Conservation (phyloP, 2,888 invertebrate genomes). For the Neuroscelio doddi region DNA sequence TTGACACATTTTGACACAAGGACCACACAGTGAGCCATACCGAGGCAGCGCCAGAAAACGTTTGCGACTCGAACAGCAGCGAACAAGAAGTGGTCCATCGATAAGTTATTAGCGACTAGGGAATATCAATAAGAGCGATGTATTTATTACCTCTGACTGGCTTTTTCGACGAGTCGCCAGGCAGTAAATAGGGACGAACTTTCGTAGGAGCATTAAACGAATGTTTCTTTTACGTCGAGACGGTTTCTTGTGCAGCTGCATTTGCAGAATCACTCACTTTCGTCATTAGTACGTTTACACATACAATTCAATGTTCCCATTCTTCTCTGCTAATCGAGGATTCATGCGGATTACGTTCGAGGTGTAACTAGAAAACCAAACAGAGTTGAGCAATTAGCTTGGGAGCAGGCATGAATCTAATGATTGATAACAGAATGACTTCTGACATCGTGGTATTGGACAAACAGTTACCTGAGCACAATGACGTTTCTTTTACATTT, state of each 20-base stretch:
- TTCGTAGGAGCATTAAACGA: slow-evolving; percentile 7
- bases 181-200: slow-evolving; percentile 39
- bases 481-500: slow-evolving; percentile 20
- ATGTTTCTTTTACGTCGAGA: slow-evolving; percentile 32
- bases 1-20: slow-evolving; percentile 71
- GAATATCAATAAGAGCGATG: slow-evolving; percentile 65
- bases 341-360: slow-evolving; percentile 4
- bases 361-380: slow-evolving; percentile 11
- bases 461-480: slow-evolving; percentile 30
- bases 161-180: slow-evolving; percentile 51
- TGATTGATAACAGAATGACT: slow-evolving; percentile 34
- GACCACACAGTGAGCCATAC: slow-evolving; percentile 67
- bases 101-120: slow-evolving; percentile 68
- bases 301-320: background rate
- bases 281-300: slow-evolving; percentile 6
- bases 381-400: slow-evolving; percentile 24
- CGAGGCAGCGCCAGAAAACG: slow-evolving; percentile 61
- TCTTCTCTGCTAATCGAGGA: background rate
- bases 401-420: slow-evolving; percentile 27
- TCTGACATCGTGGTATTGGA: slow-evolving; percentile 13
- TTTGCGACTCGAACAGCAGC: slow-evolving; percentile 56
- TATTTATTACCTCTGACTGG: slow-evolving; percentile 57
- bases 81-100: slow-evolving; percentile 65
- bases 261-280: slow-evolving; percentile 5
- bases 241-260: slow-evolving; percentile 24